phyloP scores from a whole-genome alignment of 35 echinoderm and acorn worm genomes.

The Patiria miniata region DNA sequence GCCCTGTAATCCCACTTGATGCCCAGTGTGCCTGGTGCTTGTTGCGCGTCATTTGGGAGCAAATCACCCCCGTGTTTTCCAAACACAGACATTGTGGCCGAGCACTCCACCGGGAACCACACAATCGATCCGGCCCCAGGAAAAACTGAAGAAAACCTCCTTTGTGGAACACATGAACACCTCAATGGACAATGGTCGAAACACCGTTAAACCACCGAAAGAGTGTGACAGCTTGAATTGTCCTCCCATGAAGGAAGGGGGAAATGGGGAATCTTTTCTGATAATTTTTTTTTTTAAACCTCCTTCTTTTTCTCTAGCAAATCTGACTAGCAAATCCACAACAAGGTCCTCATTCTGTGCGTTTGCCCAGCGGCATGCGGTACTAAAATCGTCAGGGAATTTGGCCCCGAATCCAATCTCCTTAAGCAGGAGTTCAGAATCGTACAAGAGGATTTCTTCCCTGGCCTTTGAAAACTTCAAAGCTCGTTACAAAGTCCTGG shows the following conservation, averaged over 20 bases:
- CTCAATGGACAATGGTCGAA: not conserved
- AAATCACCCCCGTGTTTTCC: conserved; percentile 20
- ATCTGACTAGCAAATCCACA: not conserved
- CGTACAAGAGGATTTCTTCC: not conserved
- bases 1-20: conserved; percentile 13
- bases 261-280: not conserved
- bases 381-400: not conserved
- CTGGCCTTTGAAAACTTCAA: not conserved
- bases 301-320: not conserved
- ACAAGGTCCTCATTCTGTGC: not conserved
- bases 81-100: conserved; percentile 6
- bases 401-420: conserved; percentile 21
- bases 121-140: not conserved
- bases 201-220: not conserved
- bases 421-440: not conserved
- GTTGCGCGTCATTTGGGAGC: conserved; percentile 23
- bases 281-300: not conserved
- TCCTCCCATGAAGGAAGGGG: not conserved
- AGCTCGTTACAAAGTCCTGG: not conserved
- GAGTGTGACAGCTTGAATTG: conserved; percentile 3
- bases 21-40: not conserved
- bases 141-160: not conserved
- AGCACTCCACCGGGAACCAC: not conserved
- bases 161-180: not conserved
- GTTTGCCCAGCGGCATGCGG: not conserved